Base-by-base conservation (phyloP, 2,888 invertebrate genomes). In the Sicus ferrugineus region DNA sequence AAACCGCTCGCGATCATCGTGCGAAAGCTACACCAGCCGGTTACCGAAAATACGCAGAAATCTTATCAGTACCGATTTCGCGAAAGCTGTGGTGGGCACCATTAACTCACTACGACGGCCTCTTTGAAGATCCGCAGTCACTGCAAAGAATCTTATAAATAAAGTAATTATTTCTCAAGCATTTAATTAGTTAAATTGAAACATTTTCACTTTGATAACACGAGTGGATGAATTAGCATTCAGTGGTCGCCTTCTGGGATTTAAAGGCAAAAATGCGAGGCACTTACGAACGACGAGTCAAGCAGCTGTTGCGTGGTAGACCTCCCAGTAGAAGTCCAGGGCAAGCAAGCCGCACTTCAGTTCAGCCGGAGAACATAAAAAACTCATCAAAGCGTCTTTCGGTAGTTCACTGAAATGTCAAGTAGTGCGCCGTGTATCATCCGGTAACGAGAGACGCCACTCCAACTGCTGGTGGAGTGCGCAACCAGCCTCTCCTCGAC, bases 61-160 rank as follows among this genome's bases (percentile, higher is more conserved):
- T 58, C 9, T 30, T 9, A 58, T 38, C 54, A 30, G 46, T 11
- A 58, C 7, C 31, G n/a, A 67, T 59, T 67, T 67, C 48, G 21
- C 30, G 23, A 46, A 61, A 69, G 52, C 59, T 50, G 31, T 23
- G 34, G 42, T 56, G 48, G 30, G 48, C 21, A 21, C 46, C 26
- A 19, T 42, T 19, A 11, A n/a, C 14, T 19, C 61, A 21, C 46
- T 7, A 30, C n/a, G n/a, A 54, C 23, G 19, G 4, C 14, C n/a
- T 19, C 67, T 66, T 66, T 66, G 66, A 46, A 3, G 28, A 30
- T 16, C 67, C 67, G 67, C 19, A 34, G n/a, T 28, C 21, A 9
- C 30, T 30, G 31, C 6, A 30, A 48, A 58, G 23, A 14, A n/a
- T 21, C 7, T 9, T 11, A 28, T 14, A 64, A 34, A 30, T 34